Evolutionary conservation across 2,113 vertebrate genomes (phyloP), one percentile per base, ranked within the genome.

Genomic region (Athene noctua): DNA sequence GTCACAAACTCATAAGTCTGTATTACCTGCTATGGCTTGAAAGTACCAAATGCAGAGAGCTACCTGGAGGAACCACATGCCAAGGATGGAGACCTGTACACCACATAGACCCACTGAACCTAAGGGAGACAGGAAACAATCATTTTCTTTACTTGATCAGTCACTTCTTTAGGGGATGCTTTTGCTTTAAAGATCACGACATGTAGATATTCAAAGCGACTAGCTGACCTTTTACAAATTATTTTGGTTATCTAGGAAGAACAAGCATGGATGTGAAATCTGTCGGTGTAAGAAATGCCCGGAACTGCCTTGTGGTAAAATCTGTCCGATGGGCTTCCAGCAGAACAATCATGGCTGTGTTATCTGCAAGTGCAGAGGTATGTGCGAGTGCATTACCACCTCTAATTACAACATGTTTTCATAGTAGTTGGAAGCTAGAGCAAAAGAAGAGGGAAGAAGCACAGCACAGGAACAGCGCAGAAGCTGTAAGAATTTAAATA

Each of bases 251-350:
- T 97, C 44, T 98, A 99, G 99, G 97, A 99, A 99, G 98, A 99
- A 99, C 98, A 99, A 99, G 92, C 98, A 99, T 11, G 98, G 99
- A 92, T 99, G 99, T 97, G 98, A 99, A 94, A 98, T 98, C 95
- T 99, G 99, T 95, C 98, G 99, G 68, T 99, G 99, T 97, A 99
- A 98, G 97, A 99, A 98, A 82, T 99, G 99, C 80, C 98, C 98
- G 1, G 98, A 99, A 46, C 93, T 98, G 55, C 98, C 97, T 11
- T 99, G 99, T 98, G 98, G 98, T 96, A 98, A 99, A 96, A 96
- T 97, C 96, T 99, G 99, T 94, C 98, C 98, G 6, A 92, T 98
- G 97, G 99, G 99, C 75, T 99, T 99, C 97, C 98, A 99, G 97
- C 98, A 98, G 88, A 98, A 99, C 78, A 96, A 81, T 73, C 98